Evolutionary conservation across 2,888 invertebrate genomes (phyloP).

Genomic region (Spatulosminthurus flaviceps): DNA sequence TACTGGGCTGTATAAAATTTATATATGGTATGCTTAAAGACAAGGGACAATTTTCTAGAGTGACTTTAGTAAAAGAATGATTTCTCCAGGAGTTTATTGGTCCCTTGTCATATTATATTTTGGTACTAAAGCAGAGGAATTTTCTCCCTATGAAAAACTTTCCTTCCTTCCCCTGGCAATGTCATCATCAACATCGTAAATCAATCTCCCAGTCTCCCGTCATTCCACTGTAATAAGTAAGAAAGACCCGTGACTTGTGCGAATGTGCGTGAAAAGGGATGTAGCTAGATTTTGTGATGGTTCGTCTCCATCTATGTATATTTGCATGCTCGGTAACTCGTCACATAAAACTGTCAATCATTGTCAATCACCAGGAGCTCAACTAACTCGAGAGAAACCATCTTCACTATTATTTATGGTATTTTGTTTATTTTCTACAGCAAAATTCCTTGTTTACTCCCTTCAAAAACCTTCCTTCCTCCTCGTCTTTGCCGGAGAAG

Average conservation of each 20-base stretch:
- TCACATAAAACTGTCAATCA: conserved; percentile 45
- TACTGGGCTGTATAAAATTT: too few species aligned
- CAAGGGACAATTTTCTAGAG: too few species aligned
- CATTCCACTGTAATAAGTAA: conserved; percentile 21
- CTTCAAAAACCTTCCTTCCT: too few species aligned
- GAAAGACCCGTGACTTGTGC: not conserved
- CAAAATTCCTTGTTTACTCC: not conserved
- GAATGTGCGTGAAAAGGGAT: not conserved
- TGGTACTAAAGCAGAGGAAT: too few species aligned
- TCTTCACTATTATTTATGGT: conserved; percentile 12
- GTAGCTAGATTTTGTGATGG: too few species aligned
- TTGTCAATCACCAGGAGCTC: conserved; percentile 35
- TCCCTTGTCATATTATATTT: too few species aligned
- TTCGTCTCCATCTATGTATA: too few species aligned
- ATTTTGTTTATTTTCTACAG: not conserved
- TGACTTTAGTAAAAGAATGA: not conserved
- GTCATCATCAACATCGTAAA: conserved; percentile 44
- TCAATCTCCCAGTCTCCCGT: conserved; percentile 35
- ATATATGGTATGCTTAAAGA: not conserved
- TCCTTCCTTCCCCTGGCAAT: conserved; percentile 30
- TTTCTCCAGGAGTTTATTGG: conserved; percentile 18
- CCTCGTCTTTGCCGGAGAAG: not conserved
- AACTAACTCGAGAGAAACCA: not conserved
- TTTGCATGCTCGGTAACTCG: conserved; percentile 19
- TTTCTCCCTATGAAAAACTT: conserved; percentile 6